Percentiles rank a stretch among this genome's conserved stretches.
phyloP scores from a whole-genome alignment of 2,797 vertebrate genomes.

The Anomalospiza imberbis region DNA sequence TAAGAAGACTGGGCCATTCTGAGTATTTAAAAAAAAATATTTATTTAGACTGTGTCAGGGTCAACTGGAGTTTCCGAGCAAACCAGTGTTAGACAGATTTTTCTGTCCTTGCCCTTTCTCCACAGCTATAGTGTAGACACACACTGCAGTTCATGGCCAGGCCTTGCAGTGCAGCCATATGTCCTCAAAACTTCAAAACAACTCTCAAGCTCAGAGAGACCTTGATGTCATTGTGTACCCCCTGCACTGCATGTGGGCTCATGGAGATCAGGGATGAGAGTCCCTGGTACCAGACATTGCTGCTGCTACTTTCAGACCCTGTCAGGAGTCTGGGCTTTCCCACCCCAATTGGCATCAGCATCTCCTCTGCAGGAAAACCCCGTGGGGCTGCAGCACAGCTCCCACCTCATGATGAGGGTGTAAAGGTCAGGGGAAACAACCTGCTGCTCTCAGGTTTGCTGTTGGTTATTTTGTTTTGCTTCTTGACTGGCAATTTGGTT shows the following conservation, averaged over 20 bases:
- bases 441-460: not conserved
- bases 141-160: fast-evolving
- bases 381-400: fast-evolving
- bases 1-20: not conserved
- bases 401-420: not conserved
- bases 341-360: not conserved
- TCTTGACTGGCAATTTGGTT: not conserved
- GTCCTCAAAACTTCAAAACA: not conserved
- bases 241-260: not conserved
- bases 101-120: not conserved
- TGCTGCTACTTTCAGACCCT: not conserved
- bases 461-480: not conserved
- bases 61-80: not conserved
- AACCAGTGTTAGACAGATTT: not conserved
- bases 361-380: not conserved
- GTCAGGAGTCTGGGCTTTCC: not conserved
- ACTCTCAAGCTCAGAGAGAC: not conserved
- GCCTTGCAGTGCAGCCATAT: not conserved
- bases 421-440: not conserved
- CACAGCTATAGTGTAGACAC: not conserved
- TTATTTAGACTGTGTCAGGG: conserved; percentile 49
- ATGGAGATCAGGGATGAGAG: not conserved
- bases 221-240: no score
- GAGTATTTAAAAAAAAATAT: conserved; percentile 43
- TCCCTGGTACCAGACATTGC: not conserved